Conservation (phyloP, 2,888 invertebrate species). For the Thera britannica region DNA sequence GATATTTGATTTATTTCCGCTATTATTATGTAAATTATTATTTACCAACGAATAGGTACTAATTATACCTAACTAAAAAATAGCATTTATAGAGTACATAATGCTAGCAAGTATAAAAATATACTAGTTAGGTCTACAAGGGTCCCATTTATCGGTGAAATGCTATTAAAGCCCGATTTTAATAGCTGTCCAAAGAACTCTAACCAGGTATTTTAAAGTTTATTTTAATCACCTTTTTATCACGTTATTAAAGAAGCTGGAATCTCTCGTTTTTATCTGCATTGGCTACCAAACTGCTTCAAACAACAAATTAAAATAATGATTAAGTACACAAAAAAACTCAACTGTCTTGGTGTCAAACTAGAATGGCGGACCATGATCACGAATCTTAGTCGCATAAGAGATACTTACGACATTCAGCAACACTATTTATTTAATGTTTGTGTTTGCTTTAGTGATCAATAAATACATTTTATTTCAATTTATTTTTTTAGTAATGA, state of each 20-base stretch:
- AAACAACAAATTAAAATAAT: background rate
- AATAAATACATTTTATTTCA: too few species aligned
- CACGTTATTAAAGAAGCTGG: constrained; percentile 17
- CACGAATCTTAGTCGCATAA: too few species aligned
- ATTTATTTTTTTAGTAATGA: too few species aligned
- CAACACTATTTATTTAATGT: too few species aligned
- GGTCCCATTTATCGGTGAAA: constrained; percentile 18
- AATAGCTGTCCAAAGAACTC: constrained; percentile 16
- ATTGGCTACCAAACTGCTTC: constrained; percentile 1
- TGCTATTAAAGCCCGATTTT: constrained; percentile 16
- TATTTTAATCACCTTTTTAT: constrained; percentile 20
- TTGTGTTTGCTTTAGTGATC: too few species aligned
- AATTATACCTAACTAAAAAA: too few species aligned
- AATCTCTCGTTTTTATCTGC: constrained; percentile 8
- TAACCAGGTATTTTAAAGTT: constrained; percentile 15
- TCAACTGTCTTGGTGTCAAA: background rate
- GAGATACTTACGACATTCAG: too few species aligned
- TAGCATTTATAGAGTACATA: background rate
- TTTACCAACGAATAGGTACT: too few species aligned
- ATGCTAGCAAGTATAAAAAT: background rate
- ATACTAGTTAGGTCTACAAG: constrained; percentile 1
- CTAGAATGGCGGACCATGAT: too few species aligned
- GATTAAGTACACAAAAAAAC: background rate
- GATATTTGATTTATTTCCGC: too few species aligned
- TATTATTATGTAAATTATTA: too few species aligned